A percentile compares a stretch with the other conserved stretches of the same genome.
phyloP scores from a whole-genome alignment of 92 coral and sea anemone genomes.

The Bergia puertoricense region DNA sequence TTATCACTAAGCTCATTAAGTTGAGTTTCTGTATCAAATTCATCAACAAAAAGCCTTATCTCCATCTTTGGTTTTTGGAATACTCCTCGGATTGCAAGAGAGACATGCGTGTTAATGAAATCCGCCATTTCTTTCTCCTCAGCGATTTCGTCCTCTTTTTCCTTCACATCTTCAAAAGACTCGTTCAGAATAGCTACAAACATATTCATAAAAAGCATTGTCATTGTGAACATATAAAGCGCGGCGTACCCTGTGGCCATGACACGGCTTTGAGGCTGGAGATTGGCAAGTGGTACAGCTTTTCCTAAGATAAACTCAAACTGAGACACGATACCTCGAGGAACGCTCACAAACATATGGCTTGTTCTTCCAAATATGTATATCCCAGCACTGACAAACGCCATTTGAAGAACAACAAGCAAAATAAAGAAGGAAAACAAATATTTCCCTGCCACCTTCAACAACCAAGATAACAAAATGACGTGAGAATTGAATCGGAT shows the following conservation, averaged over 20 bases:
- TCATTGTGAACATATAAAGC: constrained; percentile 28
- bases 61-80: constrained; percentile 15
- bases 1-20: background rate
- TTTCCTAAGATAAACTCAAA: constrained; percentile 55
- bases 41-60: constrained; percentile 2
- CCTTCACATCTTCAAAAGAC: constrained; percentile 43
- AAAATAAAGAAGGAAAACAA: constrained; percentile 21
- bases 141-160: constrained; percentile 24
- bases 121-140: constrained; percentile 56
- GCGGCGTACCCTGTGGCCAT: constrained; percentile 41
- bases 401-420: constrained; percentile 35
- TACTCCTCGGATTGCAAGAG: constrained; percentile 18
- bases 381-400: constrained; percentile 52
- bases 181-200: constrained; percentile 56
- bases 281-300: constrained; percentile 49
- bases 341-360: constrained; percentile 35
- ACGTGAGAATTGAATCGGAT: constrained; percentile 56
- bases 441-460: constrained; percentile 43
- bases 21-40: background rate
- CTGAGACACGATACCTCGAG: constrained; percentile 45
- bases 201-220: constrained; percentile 49
- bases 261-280: constrained; percentile 27
- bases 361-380: constrained; percentile 43
- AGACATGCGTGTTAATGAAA: constrained; percentile 36
- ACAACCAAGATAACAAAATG: constrained; percentile 47